phyloP scores from a whole-genome alignment of 1,140 invertebrate genomes.

The Zaprionus taronus region DNA sequence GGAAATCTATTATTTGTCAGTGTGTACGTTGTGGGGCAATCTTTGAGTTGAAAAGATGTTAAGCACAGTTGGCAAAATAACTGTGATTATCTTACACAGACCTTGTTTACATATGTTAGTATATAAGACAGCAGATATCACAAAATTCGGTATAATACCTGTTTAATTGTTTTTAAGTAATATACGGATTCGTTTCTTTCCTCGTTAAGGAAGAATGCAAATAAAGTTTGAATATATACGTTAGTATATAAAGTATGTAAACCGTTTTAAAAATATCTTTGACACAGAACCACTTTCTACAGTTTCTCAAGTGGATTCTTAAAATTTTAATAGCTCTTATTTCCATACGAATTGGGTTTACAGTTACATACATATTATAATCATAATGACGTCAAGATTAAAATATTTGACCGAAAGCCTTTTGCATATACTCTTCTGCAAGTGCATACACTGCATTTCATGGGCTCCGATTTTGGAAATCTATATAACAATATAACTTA shows the following conservation, averaged over 20 bases:
- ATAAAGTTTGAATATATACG: neutral
- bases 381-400: neutral
- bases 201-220: neutral
- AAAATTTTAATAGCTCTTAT: constrained; percentile 1
- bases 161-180: constrained; percentile 9
- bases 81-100: constrained; percentile 10
- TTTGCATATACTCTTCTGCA: neutral
- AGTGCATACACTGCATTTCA: neutral
- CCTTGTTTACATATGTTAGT: constrained; percentile 9
- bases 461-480: neutral
- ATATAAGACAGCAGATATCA: constrained; percentile 20
- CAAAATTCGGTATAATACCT: constrained; percentile 17
- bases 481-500: no score
- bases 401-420: neutral
- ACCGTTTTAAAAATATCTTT: neutral
- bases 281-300: constrained; percentile 6
- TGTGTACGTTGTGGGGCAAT: neutral
- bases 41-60: neutral
- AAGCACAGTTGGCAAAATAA: neutral
- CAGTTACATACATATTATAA: neutral
- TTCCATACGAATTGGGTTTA: constrained; percentile 16
- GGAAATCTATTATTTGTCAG: neutral
- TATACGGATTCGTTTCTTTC: neutral
- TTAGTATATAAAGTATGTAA: constrained; percentile 6
- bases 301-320: neutral